Evolutionary conservation across 1,140 invertebrate genomes (phyloP), one percentile per base, ranked within the genome.

Genomic region (Aradophagus sp.): DNA sequence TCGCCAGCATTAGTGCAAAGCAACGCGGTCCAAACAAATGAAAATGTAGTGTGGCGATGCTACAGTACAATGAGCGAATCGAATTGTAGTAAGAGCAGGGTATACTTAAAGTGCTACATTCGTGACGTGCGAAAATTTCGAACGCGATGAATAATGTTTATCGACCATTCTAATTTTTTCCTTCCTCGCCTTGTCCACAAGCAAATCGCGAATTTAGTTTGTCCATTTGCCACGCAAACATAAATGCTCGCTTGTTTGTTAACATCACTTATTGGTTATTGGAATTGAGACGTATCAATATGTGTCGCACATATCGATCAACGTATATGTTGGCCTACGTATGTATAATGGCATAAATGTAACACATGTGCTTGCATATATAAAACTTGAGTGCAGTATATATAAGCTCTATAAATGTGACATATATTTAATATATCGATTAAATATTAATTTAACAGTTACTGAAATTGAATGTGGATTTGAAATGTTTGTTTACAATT

Each of bases 1-100:
- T 72, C 62, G 61, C 48, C 61, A 36, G 56, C 56, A 72, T 72
- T 72, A 72, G 42, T 62, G 61, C 69, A 61, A 61, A 62, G 42
- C 42, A 72, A 66, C n/a, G n/a, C n/a, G n/a, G 56, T 52, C 61
- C 66, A 61, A 72, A 61, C 55, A 65, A 72, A 72, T 72, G 62
- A 66, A 44, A 56, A 62, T 62, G 32, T 65, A 71, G 41, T 42
- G 61, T 41, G 34, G 61, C 61, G 47, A 13, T 41, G 45, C n/a
- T n/a, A n/a, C n/a, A 61, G 42, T 47, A 71, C 69, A 72, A 72
- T 66, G 55, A 36, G 26, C 47, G 61, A 55, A 72, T 56, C 36
- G n/a, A n/a, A n/a, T n/a, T n/a, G n/a, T n/a, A n/a, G n/a, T n/a
- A n/a, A 42, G 47, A 26, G 5, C 34, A n/a, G 38, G 31, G 17